A percentile compares a stretch with the other conserved stretches of the same genome.
Evolutionary conservation across 2,797 vertebrate genomes (phyloP).

Genomic region (Siniperca obscura): DNA sequence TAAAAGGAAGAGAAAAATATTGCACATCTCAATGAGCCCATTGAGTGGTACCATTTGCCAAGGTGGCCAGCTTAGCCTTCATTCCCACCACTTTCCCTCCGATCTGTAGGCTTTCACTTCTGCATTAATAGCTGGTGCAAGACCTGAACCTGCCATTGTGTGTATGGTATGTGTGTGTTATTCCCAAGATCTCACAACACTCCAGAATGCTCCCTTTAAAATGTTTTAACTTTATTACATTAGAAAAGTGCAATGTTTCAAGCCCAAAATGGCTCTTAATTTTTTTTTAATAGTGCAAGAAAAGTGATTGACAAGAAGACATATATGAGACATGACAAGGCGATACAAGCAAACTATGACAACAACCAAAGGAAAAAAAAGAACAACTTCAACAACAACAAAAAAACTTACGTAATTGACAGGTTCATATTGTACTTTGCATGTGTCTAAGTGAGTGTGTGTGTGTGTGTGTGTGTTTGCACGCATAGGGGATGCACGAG

Average conservation of each 20-base stretch:
- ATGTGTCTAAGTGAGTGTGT: no score
- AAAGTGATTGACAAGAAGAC: no score
- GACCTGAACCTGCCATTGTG: not conserved
- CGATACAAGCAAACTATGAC: no score
- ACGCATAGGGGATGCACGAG: no score
- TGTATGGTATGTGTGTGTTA: not conserved
- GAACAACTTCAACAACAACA: no score
- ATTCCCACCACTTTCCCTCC: not conserved
- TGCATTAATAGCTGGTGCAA: not conserved
- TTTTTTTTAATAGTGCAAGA: no score
- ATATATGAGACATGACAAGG: no score
- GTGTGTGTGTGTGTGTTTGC: no score
- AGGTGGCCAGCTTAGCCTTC: not conserved
- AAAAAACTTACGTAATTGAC: no score
- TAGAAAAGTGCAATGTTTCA: not conserved
- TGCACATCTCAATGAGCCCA: not conserved
- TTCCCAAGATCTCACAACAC: not conserved
- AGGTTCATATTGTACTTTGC: no score
- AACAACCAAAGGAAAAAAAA: no score
- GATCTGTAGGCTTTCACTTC: conserved; percentile 19
- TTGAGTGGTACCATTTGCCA: not conserved
- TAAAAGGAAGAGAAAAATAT: conserved; percentile 19
- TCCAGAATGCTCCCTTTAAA: no score
- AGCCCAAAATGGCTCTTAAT: not conserved
- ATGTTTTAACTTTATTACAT: not conserved